phyloP scores from a whole-genome alignment of 2,113 vertebrate genomes.

The human (Homo sapiens) region GRCh38 chr6:16370001-16370500 shows the following conservation, averaged over 20 bases:
- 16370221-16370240: accelerated
- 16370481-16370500: background rate
- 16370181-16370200: background rate
- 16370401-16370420: background rate
- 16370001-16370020: background rate
- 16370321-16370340: background rate
- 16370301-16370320: background rate
- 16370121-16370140: background rate
- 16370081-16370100: background rate
- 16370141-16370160: background rate
- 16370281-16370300: background rate
- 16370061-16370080: background rate
- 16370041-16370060: background rate
- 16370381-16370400: background rate
- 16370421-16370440: background rate
- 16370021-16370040: background rate
- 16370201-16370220: background rate
- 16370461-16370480: background rate
- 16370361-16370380: background rate
- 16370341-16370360: background rate
- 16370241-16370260: background rate
- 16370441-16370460: background rate
- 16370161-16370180: background rate
- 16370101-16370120: background rate
- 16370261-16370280: no score